Evolutionary conservation across 2,888 invertebrate genomes (phyloP).

Genomic region (Archips xylosteana): DNA sequence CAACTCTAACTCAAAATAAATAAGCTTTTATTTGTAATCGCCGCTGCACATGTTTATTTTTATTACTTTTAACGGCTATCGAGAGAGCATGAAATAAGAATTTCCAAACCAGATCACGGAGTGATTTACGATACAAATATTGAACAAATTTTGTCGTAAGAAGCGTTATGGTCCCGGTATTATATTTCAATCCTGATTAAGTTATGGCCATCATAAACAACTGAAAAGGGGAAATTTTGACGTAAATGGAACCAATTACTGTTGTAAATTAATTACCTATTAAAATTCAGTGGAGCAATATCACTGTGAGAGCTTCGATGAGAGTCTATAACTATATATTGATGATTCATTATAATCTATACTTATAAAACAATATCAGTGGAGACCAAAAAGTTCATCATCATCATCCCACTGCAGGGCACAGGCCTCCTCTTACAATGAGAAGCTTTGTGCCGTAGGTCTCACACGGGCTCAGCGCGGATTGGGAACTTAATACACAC

Average conservation of each 20-base stretch:
- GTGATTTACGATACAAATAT: slow-evolving; percentile 74
- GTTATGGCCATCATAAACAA: slow-evolving; percentile 65
- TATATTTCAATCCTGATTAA: slow-evolving; percentile 70
- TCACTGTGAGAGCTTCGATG: not conserved
- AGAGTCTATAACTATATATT: not conserved
- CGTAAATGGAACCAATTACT: slow-evolving; percentile 62
- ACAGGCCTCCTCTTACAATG: too few relatives aligned
- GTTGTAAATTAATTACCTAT: slow-evolving; percentile 37
- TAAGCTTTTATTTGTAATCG: slow-evolving; percentile 2
- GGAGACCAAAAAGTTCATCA: too few relatives aligned
- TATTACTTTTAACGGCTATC: slow-evolving; percentile 2
- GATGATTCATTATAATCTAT: too few relatives aligned
- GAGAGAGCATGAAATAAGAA: slow-evolving; percentile 15
- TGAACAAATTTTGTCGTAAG: slow-evolving; percentile 77
- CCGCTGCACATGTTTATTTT: not conserved
- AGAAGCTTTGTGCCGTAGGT: too few relatives aligned
- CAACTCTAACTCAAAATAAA: not conserved
- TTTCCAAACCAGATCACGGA: slow-evolving; percentile 64
- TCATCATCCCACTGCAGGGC: too few relatives aligned
- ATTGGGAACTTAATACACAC: too few relatives aligned
- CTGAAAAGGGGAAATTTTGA: slow-evolving; percentile 62
- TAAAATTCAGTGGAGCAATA: slow-evolving; percentile 33
- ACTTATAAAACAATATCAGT: too few relatives aligned
- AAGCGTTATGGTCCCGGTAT: slow-evolving; percentile 64
- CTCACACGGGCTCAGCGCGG: too few relatives aligned